Base-by-base conservation (phyloP, 2,797 vertebrate species). In the Mormyrops attenuatus region DNA sequence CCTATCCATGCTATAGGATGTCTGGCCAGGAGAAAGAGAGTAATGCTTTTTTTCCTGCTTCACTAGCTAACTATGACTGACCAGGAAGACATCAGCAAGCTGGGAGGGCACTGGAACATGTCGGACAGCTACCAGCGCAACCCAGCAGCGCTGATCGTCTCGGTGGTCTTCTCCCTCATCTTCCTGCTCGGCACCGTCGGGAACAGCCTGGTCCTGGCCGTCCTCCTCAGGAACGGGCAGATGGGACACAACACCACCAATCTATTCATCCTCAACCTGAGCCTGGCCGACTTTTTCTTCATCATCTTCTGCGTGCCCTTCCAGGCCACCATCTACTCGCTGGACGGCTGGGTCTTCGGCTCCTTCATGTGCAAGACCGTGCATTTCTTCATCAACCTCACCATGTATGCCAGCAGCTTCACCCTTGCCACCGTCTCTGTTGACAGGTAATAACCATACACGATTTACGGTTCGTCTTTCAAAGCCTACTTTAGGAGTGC, bases 331-430 rank as follows among this genome's bases (percentile, higher is more conserved):
- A 98, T 97, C 94, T 98, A 98, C 93, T 97, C 97, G 1, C 94
- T 97, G 90, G 97, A 97, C 90, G 97, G 97, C 87, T 98, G 97
- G 97, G 95, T 98, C 91, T 98, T 98, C 0, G 97, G 97, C 77
- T 97, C 97, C 41, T 98, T 97, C 93, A 97, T 97, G 96, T 97
- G 97, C 95, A 98, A 98, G 93, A 96, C 95, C 3, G 97, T 98
- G 57, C 97, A 97, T 93, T 98, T 98, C 94, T 96, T 97, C 93
- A 98, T 98, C 94, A 97, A 97, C 94, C 96, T 98, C 90, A 97
- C 97, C 92, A 98, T 98, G 97, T 97, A 97, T 0, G 97, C 97
- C 90, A 98, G 97, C 96, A 98, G 97, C 94, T 97, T 98, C 94
- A 98, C 97, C 0, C 94, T 98, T 3, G 97, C 97, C 0, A 96